phyloP scores from a whole-genome alignment of 2,888 invertebrate species.

The Cephus pulcher region DNA sequence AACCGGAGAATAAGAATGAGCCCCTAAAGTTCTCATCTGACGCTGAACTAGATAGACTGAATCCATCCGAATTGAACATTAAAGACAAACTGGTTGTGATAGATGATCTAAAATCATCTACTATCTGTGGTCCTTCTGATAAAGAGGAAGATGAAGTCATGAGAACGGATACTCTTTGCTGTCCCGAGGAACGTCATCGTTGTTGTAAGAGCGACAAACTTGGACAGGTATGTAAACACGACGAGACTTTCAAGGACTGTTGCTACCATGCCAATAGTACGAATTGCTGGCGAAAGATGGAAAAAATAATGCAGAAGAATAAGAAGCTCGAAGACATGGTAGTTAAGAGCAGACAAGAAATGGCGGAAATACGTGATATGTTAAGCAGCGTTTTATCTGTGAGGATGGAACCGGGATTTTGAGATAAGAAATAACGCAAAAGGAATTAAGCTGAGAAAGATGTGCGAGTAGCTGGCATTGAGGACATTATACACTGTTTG shows the following conservation, averaged over 20 bases:
- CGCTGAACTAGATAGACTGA: neutral
- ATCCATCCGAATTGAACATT: neutral
- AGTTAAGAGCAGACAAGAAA: slow-evolving; percentile 47
- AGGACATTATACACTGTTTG: neutral
- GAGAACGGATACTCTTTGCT: slow-evolving; percentile 17
- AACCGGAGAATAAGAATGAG: neutral
- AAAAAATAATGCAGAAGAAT: slow-evolving; percentile 50
- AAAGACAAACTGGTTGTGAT: neutral
- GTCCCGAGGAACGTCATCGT: slow-evolving; percentile 21
- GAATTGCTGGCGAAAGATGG: slow-evolving; percentile 49
- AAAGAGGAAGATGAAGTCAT: slow-evolving; percentile 4
- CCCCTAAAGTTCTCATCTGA: neutral
- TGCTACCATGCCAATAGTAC: slow-evolving; percentile 39
- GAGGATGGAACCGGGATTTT: slow-evolving; percentile 60
- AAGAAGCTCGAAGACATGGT: slow-evolving; percentile 50
- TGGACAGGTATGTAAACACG: slow-evolving; percentile 30
- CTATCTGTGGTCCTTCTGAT: neutral
- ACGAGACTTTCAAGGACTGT: slow-evolving; percentile 33
- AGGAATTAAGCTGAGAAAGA: neutral
- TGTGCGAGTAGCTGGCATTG: neutral
- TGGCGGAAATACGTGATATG: slow-evolving; percentile 54
- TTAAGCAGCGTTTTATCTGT: slow-evolving; percentile 52
- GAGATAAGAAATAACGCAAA: slow-evolving; percentile 11
- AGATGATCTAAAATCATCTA: neutral
- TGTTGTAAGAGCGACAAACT: slow-evolving; percentile 31